Base-by-base conservation (phyloP, 2,888 invertebrate genomes). In the Exephanes ischioxanthus region DNA sequence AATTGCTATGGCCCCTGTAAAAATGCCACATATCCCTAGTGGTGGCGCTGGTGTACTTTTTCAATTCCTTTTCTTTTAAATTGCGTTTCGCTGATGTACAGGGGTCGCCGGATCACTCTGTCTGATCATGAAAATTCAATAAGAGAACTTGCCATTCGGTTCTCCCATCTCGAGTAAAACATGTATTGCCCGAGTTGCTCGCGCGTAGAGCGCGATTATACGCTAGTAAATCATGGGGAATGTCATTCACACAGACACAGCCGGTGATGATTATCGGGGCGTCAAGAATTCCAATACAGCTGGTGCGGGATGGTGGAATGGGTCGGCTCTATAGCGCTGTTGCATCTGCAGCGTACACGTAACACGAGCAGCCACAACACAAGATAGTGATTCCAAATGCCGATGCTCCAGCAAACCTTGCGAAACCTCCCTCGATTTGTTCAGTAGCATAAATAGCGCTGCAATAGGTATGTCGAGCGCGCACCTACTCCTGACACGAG, bases 161-260 rank as follows among this genome's bases (percentile, higher is more conserved):
- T 22, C 33, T 55, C 30, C 33, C 7, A 4, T 4, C 22, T n/a
- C 48, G 70, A 33, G 51, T 70, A 72, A 37, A 26, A 26, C 61
- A 30, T 30, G 61, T 16, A 63, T 63, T 16, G 61, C n/a, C 33
- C 61, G 30, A 30, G 61, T 33, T 75, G 30, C 63, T n/a, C 66
- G 33, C 3, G 11, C 22, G 37, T 67, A 19, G 72, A 26, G 51
- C 73, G 66, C 83, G 83, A 37, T 76, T 71, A 71, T 77, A 33
- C 72, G 61, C 78, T 78, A 73, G 61, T 83, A 73, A 79, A 79
- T 83, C 68, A 45, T 78, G 61, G 58, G 14, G 51, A 83, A 83
- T 68, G 73, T 78, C 72, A 73, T 63, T 48, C 19, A 51, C 58
- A 73, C 73, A 19, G 61, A 70, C 41, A 26, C 41, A 70, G 53